Base-by-base conservation (phyloP, 2,888 invertebrate species). In the Prenolepis imparis region DNA sequence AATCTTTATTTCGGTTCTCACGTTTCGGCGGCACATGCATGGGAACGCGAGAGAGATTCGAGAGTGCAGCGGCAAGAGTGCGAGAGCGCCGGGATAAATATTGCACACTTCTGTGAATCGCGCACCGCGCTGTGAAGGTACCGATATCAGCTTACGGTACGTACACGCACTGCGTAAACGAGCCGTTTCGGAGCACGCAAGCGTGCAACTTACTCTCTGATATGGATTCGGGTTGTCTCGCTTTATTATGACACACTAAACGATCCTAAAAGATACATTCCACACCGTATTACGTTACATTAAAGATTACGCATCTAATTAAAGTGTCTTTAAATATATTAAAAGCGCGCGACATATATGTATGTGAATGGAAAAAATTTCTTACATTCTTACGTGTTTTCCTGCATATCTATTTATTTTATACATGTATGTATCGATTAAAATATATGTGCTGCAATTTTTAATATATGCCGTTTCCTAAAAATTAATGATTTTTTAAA, bases 1-100 rank as follows among this genome's bases (percentile, higher is more conserved):
- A 90, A 88, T 87, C 90, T 91, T 91, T 91, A 91, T 90, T 91
- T 91, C 86, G 85, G 91, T 90, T 91, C 91, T 91, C 91, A 91
- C 91, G 87, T 91, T 91, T 91, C 89, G 87, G 73, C 85, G 85
- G 75, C 85, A 75, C 81, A 80, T 81, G 80, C 61, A 64, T 39
- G 66, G 59, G 82, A 82, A 78, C 73, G 72, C 48, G 73, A 83
- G 66, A 52, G 73, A 83, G 68, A 57, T 68, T 57, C 78, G 57
- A 82, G 84, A 59, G 75, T 85, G 84, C 44, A 39, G 39, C 64
- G 41, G 64, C 32, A 8, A 64, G 41, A 12, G n/a, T 21, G 39
- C 77, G 85, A 15, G 12, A 41, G 39, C 77, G 85, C 74, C 82
- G 89, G 90, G 88, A 90, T 90, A 91, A 89, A 90, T 90, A 89